A percentile compares a stretch with the other conserved stretches of the same genome.
These are phyloP conservation scores for Drosophila subsilvestris DNA, from an alignment of 2,888 invertebrate species.

Conservation along the genomic window DNA sequence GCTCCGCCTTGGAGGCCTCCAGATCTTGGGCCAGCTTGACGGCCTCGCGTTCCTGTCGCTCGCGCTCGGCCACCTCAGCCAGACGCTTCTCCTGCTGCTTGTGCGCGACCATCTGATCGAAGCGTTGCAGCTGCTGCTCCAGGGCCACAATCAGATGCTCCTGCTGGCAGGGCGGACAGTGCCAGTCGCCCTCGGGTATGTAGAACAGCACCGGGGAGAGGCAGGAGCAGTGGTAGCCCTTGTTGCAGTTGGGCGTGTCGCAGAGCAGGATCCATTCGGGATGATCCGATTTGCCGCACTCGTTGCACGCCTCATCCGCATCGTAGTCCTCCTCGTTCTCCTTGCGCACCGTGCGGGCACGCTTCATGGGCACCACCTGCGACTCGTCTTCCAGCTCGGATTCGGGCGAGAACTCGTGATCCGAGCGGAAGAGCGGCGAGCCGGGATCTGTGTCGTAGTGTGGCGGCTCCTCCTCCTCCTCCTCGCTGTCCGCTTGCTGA, in stretches of 20 bases:
- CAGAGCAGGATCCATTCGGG: constrained; percentile 99
- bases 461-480: constrained; percentile 84
- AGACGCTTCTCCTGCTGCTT: constrained; percentile 81
- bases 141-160: constrained; percentile 90
- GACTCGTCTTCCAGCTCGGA: constrained; percentile 91
- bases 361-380: constrained; percentile 88
- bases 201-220: constrained; percentile 95
- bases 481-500: constrained; percentile 84
- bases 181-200: constrained; percentile 99
- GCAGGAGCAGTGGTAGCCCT: constrained; percentile 99
- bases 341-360: constrained; percentile 91
- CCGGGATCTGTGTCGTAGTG: constrained; percentile 85
- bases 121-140: constrained; percentile 89
- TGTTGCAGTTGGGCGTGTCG: constrained; percentile 92
- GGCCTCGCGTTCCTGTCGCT: constrained; percentile 73
- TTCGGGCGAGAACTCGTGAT: constrained; percentile 97
- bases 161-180: constrained; percentile 98
- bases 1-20: constrained; percentile 24
- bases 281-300: constrained; percentile 95
- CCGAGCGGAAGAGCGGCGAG: constrained; percentile 88
- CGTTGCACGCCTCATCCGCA: constrained; percentile 90
- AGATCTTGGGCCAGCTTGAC: constrained; percentile 63
- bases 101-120: constrained; percentile 88
- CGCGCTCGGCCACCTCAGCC: constrained; percentile 67
- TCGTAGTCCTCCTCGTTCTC: constrained; percentile 87